Evolutionary conservation across 2,888 invertebrate species (phyloP), one percentile per base, ranked within the genome.

Genomic region (Beris chalybata): DNA sequence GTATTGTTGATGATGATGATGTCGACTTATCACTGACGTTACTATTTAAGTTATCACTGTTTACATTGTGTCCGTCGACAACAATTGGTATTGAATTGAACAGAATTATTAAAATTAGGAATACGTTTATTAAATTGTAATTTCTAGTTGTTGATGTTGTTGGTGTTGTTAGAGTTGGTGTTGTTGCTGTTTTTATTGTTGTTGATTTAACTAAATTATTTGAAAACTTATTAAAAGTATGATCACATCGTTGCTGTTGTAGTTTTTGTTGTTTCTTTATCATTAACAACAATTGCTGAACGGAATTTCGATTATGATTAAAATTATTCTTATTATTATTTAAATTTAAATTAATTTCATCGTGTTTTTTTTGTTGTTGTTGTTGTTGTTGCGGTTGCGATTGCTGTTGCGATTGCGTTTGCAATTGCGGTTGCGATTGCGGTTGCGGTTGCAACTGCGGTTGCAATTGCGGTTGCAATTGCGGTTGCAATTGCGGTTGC

Each of bases 1-100:
- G 38, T 66, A 57, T 55, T 63, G 64, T 22, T 63, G 38, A 38
- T 61, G 53, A 38, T 61, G 53, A n/a, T 59, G 52, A 67, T 52
- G 53, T 38, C 48, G 43, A 31, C 63, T 22, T 56, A 52, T 44
- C 48, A 44, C 54, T 38, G 9, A n/a, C 30, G 11, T 11, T 30
- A 30, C 9, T 55, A 48, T 47, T 43, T 32, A 15, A 47, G 38
- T 56, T 48, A 45, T 66, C 55, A 64, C 31, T 66, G 48, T 61
- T 64, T 52, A 55, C 61, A 64, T 57, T 65, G 32, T 52, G 66
- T 43, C 50, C 44, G 38, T 45, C 45, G 12, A 50, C 61, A 13
- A 50, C 61, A 15, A 50, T 43, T 44, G 50, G 29, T 58, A 44
- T 43, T 48, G 54, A 44, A 29, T 43, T 61, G 56, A 65, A 15